A percentile compares a stretch with the other conserved stretches of the same genome.
phyloP scores from a whole-genome alignment of 2,797 vertebrate species.

The Pipistrellus kuhlii region DNA sequence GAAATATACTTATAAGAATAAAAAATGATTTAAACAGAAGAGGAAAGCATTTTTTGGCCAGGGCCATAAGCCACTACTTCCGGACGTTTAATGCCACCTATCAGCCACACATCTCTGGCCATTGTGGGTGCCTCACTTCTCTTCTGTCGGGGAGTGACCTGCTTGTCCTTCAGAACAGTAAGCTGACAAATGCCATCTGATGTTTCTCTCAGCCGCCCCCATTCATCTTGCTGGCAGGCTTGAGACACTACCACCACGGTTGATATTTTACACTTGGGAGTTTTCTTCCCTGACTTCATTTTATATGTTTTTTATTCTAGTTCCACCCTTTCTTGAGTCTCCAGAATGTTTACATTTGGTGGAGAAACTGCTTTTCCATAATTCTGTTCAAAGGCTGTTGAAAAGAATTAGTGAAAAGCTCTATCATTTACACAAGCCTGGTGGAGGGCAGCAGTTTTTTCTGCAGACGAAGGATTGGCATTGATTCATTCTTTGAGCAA shows the following conservation, averaged over 20 bases:
- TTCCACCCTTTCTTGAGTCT: slow-evolving; percentile 16
- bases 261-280: slow-evolving; percentile 57
- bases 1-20: no score
- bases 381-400: slow-evolving; percentile 64
- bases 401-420: slow-evolving; percentile 59
- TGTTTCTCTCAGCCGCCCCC: slow-evolving; percentile 46
- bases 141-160: slow-evolving; percentile 24
- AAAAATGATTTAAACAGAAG: neutral
- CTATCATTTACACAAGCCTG: neutral
- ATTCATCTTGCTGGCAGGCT: slow-evolving; percentile 68
- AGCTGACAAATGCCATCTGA: slow-evolving; percentile 72
- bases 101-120: neutral
- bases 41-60: neutral
- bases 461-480: neutral
- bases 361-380: slow-evolving; percentile 48
- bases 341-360: slow-evolving; percentile 64
- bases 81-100: neutral
- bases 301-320: slow-evolving; percentile 52
- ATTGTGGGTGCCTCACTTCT: neutral
- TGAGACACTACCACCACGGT: neutral
- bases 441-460: neutral
- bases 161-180: slow-evolving; percentile 66
- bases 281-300: slow-evolving; percentile 66
- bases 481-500: slow-evolving; percentile 47
- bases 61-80: neutral